Conservation (phyloP, 2,113 vertebrate species). For the Siniperca chuatsi region DNA sequence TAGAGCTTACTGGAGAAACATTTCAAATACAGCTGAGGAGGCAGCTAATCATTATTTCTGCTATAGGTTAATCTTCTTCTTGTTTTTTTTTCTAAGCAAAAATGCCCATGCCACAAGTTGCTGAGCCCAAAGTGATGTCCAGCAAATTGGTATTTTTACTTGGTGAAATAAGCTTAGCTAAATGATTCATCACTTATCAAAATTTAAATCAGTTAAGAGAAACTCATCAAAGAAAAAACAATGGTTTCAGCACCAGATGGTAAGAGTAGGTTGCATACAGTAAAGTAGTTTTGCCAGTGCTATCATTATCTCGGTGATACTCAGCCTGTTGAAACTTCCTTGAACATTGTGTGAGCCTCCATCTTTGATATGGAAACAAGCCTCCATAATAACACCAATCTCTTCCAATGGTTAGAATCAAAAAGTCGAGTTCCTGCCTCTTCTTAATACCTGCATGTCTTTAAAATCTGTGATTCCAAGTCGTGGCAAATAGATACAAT, state of each 20-base stretch:
- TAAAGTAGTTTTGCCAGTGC: background rate
- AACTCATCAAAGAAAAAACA: background rate
- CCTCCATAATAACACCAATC: background rate
- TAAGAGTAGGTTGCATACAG: background rate
- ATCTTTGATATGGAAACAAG: conserved; percentile 41
- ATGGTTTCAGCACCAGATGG: background rate
- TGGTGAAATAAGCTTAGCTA: background rate
- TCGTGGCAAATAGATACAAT: conserved; percentile 86
- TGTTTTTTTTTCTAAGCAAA: background rate
- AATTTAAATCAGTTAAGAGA: conserved; percentile 1
- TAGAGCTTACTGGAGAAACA: conserved; percentile 5
- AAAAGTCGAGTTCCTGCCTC: conserved; percentile 7
- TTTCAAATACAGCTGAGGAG: background rate
- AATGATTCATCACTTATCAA: background rate
- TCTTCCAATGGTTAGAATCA: background rate
- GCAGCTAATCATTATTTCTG: background rate
- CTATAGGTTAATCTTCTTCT: background rate
- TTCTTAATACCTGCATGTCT: conserved; percentile 89
- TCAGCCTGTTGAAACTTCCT: conserved; percentile 8
- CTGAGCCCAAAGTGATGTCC: background rate
- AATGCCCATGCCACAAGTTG: background rate
- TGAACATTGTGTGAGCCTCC: conserved; percentile 15
- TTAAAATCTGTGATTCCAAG: conserved; percentile 91
- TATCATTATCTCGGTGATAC: conserved; percentile 18
- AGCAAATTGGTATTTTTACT: background rate